Conservation (phyloP, 92 coral and sea anemone species). For the Blastomussa wellsi region DNA sequence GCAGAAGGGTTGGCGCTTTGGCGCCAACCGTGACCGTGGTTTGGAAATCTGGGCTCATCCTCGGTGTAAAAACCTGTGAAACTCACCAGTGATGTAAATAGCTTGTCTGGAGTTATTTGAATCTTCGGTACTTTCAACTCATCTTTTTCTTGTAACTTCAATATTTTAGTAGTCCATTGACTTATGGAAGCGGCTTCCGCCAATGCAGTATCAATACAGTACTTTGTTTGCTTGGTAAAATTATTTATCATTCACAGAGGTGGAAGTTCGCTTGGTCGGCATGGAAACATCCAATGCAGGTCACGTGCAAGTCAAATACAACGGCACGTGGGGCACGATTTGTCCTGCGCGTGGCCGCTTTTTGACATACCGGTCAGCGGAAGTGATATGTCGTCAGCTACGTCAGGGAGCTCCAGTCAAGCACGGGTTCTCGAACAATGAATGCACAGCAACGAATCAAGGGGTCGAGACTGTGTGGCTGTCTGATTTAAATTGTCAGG, state of each 20-base stretch:
- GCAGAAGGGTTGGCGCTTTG: no score
- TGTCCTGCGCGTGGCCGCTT: conserved; percentile 19
- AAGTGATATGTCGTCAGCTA: conserved; percentile 68
- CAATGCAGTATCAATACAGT: neutral
- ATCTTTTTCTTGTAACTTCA: no score
- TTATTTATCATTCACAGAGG: conserved; percentile 12
- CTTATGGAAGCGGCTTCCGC: neutral
- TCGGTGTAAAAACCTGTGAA: no score
- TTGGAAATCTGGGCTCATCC: no score
- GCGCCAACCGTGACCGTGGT: no score
- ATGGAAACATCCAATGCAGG: conserved; percentile 42
- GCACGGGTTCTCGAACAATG: conserved; percentile 1
- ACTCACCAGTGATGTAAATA: no score
- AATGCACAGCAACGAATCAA: conserved; percentile 21
- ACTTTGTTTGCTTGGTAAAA: neutral
- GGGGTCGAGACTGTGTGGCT: conserved; percentile 44
- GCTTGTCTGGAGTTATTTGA: no score
- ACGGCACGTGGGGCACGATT: conserved; percentile 63
- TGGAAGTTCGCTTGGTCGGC: conserved; percentile 36
- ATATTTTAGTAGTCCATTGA: no score
- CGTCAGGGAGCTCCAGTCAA: conserved; percentile 35
- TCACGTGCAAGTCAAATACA: conserved; percentile 57
- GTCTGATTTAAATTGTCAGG: conserved; percentile 40
- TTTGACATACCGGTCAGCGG: conserved; percentile 46
- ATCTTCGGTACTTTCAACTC: no score